phyloP scores from a whole-genome alignment of 2,113 vertebrate genomes.

The Tricholaema leucomelas region DNA sequence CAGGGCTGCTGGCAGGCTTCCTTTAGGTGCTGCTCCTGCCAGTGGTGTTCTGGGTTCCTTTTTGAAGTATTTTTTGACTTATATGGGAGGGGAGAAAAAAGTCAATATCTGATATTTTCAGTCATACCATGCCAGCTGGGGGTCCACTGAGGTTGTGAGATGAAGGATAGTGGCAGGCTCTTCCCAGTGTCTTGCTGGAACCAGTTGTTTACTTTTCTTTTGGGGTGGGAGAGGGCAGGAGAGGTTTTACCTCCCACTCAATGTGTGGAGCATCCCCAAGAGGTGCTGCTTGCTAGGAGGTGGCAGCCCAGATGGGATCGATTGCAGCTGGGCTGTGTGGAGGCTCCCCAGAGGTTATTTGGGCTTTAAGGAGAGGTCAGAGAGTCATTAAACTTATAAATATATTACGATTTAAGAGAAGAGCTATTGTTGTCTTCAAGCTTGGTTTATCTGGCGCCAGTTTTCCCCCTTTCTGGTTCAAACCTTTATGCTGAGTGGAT shows the following conservation, averaged over 20 bases:
- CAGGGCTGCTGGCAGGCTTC: background rate
- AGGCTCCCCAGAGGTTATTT: conserved; percentile 26
- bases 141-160: background rate
- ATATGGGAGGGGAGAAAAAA: too few species aligned
- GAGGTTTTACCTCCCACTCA: background rate
- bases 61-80: background rate
- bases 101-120: background rate
- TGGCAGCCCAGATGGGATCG: conserved; percentile 19
- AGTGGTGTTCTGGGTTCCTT: rapidly evolving
- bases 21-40: background rate
- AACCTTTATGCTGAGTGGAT: background rate
- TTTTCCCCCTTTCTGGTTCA: background rate
- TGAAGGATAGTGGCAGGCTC: background rate
- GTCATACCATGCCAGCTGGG: background rate
- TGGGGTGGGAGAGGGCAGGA: background rate
- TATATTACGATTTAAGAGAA: conserved; percentile 49
- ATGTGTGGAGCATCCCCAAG: background rate
- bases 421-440: background rate
- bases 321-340: conserved; percentile 1
- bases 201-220: background rate
- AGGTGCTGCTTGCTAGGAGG: background rate
- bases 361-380: conserved; percentile 66
- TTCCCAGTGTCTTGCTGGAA: background rate
- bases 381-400: conserved; percentile 57
- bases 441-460: background rate